Evolutionary conservation across 2,797 vertebrate species (phyloP), one percentile per base, ranked within the genome.

Genomic region (Gorsachius magnificus): DNA sequence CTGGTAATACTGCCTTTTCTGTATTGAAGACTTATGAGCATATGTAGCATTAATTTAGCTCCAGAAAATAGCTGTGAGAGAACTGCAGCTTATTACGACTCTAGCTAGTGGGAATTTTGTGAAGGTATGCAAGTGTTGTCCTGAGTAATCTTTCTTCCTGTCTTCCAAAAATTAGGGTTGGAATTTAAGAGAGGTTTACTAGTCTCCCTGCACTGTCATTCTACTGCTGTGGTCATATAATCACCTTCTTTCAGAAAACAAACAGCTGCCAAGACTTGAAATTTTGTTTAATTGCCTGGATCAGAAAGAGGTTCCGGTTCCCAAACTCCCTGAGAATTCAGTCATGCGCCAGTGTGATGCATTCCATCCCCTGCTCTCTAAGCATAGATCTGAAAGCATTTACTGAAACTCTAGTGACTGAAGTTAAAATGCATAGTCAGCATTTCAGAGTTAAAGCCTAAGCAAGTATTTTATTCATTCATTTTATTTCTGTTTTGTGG

Each of bases 211-310:
- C 51, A 60, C 63, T 74, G 63, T 90, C 58, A 48, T 86, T 81
- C 43, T 90, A 28, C 65, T 88, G 61, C 92, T 2, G 1, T 58
- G 60, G 80, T 82, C 19, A 7, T 87, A 70, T 66, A 87, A 90
- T 82, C 71, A 72, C 58, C 53, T 95, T 72, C 63, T 92, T 89
- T 79, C 70, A 87, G 86, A 91, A 94, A 91, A 85, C 20, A 91
- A 95, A 83, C 53, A 95, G 83, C 76, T 94, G 89, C 79, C 88
- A 91, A 88, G 85, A 79, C 48, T 83, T 64, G 80, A 91, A 78
- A 78, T 93, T 80, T 93, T 94, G 72, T 41, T 92, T 63, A 72
- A 87, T 35, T 93, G 48, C 70, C 75, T 93, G 54, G n/a, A 84
- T 81, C 35, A 71, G 80, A 80, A 79, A 87, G 79, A 84, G 43